Percentiles rank a stretch among this genome's conserved stretches.
phyloP scores from a whole-genome alignment of 2,888 invertebrate genomes.

The Lasiommata megera region DNA sequence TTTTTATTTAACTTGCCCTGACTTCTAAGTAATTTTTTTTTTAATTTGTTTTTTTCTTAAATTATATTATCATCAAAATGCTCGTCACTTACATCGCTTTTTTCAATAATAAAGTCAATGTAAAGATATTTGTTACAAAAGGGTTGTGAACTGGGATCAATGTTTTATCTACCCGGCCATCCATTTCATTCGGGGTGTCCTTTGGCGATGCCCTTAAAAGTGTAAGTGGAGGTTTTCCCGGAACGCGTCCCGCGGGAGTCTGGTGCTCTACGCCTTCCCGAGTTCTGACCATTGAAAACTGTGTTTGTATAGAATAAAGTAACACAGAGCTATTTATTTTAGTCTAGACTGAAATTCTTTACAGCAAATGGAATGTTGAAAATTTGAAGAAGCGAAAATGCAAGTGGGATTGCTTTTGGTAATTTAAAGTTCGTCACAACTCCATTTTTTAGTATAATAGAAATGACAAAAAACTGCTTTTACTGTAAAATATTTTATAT shows the following conservation, averaged over 20 bases:
- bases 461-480: too few species aligned
- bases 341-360: neutral
- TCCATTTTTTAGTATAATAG: too few species aligned
- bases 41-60: too few species aligned
- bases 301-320: constrained; percentile 14
- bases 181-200: constrained; percentile 12
- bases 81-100: too few species aligned
- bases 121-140: neutral
- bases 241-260: constrained; percentile 30
- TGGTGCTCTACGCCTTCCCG: constrained; percentile 20
- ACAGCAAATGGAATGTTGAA: neutral
- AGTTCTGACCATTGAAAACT: constrained; percentile 19
- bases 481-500: too few species aligned
- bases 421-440: too few species aligned
- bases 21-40: too few species aligned
- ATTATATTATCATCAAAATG: too few species aligned
- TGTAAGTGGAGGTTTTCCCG: constrained; percentile 25
- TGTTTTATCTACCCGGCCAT: constrained; percentile 7
- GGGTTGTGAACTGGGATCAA: constrained; percentile 7
- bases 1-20: too few species aligned
- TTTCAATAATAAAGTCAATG: neutral
- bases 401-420: too few species aligned
- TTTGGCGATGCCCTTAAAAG: constrained; percentile 22
- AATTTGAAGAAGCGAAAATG: too few species aligned
- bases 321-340: constrained; percentile 3